Evolutionary conservation across 2,797 vertebrate genomes (phyloP).

Genomic region (Pyrocephalus nanus): DNA sequence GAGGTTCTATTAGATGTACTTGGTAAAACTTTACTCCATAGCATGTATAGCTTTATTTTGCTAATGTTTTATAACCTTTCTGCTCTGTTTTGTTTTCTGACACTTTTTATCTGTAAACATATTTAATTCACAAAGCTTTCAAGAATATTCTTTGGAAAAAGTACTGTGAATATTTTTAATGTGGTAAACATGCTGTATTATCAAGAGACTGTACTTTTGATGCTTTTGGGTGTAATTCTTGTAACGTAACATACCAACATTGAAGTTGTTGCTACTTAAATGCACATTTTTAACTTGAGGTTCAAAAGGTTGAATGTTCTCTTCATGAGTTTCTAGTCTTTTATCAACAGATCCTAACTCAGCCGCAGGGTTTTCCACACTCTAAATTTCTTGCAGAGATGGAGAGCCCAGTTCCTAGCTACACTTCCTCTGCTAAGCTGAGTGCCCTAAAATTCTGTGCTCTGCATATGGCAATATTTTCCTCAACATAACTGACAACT

Average conservation of each 20-base stretch:
- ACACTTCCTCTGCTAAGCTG: background rate
- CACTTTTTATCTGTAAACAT: background rate
- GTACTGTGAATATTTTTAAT: background rate
- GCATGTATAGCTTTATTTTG: background rate
- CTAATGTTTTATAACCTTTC: background rate
- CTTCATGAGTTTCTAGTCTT: background rate
- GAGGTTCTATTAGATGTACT: background rate
- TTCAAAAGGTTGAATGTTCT: background rate
- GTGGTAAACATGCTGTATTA: background rate
- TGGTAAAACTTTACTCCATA: background rate
- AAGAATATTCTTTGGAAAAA: background rate
- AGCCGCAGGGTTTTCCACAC: background rate
- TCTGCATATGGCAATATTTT: background rate
- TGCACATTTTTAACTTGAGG: background rate
- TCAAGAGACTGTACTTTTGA: background rate
- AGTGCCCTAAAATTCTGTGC: background rate
- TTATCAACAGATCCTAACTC: background rate
- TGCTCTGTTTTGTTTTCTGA: background rate
- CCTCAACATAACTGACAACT: background rate
- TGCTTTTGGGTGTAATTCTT: background rate
- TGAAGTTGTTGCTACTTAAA: background rate
- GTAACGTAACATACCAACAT: background rate
- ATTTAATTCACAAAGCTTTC: background rate
- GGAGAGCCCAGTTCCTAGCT: background rate
- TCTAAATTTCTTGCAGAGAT: background rate